Conservation (phyloP, 2,797 vertebrate genomes). For the Mycteria americana region DNA sequence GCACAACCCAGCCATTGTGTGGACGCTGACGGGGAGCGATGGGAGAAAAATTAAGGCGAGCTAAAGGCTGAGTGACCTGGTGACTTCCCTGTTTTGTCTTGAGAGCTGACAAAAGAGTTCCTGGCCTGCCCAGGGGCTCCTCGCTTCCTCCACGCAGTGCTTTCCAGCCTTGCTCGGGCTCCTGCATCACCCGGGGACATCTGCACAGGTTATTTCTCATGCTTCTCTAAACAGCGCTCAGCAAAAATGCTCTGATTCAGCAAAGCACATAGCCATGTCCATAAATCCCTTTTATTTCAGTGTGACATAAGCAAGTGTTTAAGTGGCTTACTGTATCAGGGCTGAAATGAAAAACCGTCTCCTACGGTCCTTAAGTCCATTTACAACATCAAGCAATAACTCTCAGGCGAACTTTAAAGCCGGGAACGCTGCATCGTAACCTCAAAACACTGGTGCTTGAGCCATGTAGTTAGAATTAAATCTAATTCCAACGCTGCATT, state of each 20-base stretch:
- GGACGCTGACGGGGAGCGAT: rapidly evolving
- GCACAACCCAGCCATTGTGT: not conserved
- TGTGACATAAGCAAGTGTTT: conserved; percentile 66
- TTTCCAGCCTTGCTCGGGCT: not conserved
- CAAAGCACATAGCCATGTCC: conserved; percentile 21
- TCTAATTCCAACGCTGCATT: not conserved
- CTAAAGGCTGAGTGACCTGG: conserved; percentile 22
- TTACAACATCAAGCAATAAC: conserved; percentile 36
- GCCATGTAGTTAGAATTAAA: conserved; percentile 11
- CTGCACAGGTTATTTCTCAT: conserved; percentile 55
- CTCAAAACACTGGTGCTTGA: conserved; percentile 24
- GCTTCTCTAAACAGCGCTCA: not conserved
- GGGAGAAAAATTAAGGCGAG: not conserved
- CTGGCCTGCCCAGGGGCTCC: conserved; percentile 13
- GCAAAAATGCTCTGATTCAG: conserved; percentile 59
- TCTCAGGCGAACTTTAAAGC: conserved; percentile 51
- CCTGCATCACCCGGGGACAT: not conserved
- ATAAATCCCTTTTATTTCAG: conserved; percentile 69
- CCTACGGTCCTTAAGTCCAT: conserved; percentile 40
- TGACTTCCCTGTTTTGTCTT: conserved; percentile 61
- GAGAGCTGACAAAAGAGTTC: conserved; percentile 52
- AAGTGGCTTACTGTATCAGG: conserved; percentile 59
- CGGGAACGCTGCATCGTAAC: not conserved
- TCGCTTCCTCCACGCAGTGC: rapidly evolving
- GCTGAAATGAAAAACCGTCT: conserved; percentile 59